Conservation (phyloP, 1,140 invertebrate species). For the Stenopsyche tienmushanensis region DNA sequence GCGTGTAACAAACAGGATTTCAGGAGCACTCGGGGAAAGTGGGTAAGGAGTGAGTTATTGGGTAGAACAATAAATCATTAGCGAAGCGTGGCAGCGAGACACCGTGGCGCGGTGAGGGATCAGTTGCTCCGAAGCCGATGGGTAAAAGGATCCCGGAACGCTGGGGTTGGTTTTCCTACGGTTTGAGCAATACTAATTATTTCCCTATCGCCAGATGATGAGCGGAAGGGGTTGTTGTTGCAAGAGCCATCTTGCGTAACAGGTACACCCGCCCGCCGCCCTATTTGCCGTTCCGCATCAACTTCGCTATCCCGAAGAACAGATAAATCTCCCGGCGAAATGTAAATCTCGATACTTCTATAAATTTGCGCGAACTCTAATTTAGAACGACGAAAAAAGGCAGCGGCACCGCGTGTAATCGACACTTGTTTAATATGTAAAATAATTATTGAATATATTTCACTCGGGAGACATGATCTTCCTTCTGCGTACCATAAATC, state of each 20-base stretch:
- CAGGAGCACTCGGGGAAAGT: constrained; percentile 12
- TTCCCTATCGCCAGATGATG: constrained; percentile 41
- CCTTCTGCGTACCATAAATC: too few relatives aligned
- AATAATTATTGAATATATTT: too few relatives aligned
- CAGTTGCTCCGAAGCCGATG: constrained; percentile 28
- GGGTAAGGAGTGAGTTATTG: constrained; percentile 24
- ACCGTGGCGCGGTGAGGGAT: constrained; percentile 27
- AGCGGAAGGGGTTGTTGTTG: constrained; percentile 15
- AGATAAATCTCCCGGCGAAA: neutral
- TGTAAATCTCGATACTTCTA: neutral
- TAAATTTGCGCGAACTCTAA: constrained; percentile 6
- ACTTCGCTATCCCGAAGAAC: too few relatives aligned
- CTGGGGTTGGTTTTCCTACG: constrained; percentile 7
- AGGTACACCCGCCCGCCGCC: neutral
- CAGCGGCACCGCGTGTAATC: too few relatives aligned
- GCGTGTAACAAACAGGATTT: too few relatives aligned
- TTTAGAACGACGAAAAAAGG: too few relatives aligned
- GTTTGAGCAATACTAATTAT: constrained; percentile 36
- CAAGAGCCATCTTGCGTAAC: constrained; percentile 20
- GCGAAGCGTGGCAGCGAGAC: constrained; percentile 29
- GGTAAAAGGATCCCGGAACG: constrained; percentile 21
- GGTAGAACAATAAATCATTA: constrained; percentile 39
- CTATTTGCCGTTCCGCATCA: too few relatives aligned
- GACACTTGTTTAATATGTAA: too few relatives aligned
- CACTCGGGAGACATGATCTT: too few relatives aligned